Conservation (phyloP, 2,797 vertebrate species). For the Thaleichthys pacificus region DNA sequence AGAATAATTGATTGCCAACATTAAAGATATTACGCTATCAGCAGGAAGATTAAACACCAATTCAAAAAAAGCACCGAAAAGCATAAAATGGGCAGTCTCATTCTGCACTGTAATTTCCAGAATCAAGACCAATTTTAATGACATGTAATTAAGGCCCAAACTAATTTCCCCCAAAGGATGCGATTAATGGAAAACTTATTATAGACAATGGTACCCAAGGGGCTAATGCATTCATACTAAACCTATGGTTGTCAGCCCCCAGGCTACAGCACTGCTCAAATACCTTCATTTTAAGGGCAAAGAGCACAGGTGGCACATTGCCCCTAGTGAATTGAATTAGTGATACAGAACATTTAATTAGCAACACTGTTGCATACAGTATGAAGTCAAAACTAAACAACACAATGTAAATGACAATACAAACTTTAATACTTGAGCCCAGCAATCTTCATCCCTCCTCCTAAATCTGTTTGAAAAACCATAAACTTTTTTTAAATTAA, state of each 20-base stretch:
- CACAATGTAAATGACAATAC: constrained; percentile 44
- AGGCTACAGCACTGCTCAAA: constrained; percentile 73
- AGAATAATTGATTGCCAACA: constrained; percentile 43
- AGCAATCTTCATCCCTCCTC: too few relatives aligned
- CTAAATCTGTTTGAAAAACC: too few relatives aligned
- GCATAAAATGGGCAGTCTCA: constrained; percentile 62
- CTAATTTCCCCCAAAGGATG: constrained; percentile 77
- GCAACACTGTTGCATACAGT: constrained; percentile 48
- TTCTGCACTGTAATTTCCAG: constrained; percentile 71
- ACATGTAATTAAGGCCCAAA: constrained; percentile 82
- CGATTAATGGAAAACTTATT: constrained; percentile 82
- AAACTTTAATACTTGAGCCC: background rate
- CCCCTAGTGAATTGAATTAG: constrained; percentile 69
- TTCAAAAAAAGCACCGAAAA: constrained; percentile 54
- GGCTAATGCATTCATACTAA: constrained; percentile 83
- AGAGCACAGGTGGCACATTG: constrained; percentile 67
- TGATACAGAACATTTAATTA: constrained; percentile 60
- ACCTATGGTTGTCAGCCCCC: constrained; percentile 77
- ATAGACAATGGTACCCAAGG: constrained; percentile 78
- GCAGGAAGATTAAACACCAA: constrained; percentile 56
- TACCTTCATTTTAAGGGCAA: constrained; percentile 76
- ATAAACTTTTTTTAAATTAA: too few relatives aligned
- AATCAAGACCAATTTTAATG: constrained; percentile 79
- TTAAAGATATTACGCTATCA: constrained; percentile 45
- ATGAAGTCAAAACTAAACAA: constrained; percentile 62